These are phyloP conservation scores for Geothlypis trichas DNA, from an alignment of 2,113 vertebrate species.

Conservation along the genomic window DNA sequence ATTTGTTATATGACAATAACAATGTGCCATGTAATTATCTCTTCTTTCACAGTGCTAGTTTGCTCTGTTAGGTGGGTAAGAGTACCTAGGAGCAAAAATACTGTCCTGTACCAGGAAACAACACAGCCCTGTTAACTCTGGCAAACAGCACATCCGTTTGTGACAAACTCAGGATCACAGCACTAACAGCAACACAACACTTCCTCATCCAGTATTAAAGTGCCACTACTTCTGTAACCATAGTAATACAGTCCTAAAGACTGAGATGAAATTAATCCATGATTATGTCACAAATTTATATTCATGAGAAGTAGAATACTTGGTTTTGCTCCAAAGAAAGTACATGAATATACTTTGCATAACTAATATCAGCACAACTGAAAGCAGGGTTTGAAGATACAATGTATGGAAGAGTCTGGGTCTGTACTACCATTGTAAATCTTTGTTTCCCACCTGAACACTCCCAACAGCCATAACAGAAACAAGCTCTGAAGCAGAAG, in stretches of 20 bases:
- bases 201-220: not conserved
- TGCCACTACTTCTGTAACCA: not conserved
- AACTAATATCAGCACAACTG: not conserved
- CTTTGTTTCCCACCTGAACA: not conserved
- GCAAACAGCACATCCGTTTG: not conserved
- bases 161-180: not conserved
- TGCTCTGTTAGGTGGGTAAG: not conserved
- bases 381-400: not conserved
- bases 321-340: not conserved
- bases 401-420: fast-evolving
- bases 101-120: not conserved
- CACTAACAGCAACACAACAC: not conserved
- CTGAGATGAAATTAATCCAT: not conserved
- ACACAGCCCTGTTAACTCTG: fast-evolving
- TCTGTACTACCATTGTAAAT: not conserved
- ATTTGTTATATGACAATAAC: not conserved
- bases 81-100: not conserved
- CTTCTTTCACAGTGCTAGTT: not conserved
- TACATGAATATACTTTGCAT: not conserved
- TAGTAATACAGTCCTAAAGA: not conserved
- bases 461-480: fast-evolving
- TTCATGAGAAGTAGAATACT: not conserved
- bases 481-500: not conserved
- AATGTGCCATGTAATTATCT: not conserved
- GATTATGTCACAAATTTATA: not conserved